Conservation (phyloP, 2,888 invertebrate species). For the Protonemura montana region DNA sequence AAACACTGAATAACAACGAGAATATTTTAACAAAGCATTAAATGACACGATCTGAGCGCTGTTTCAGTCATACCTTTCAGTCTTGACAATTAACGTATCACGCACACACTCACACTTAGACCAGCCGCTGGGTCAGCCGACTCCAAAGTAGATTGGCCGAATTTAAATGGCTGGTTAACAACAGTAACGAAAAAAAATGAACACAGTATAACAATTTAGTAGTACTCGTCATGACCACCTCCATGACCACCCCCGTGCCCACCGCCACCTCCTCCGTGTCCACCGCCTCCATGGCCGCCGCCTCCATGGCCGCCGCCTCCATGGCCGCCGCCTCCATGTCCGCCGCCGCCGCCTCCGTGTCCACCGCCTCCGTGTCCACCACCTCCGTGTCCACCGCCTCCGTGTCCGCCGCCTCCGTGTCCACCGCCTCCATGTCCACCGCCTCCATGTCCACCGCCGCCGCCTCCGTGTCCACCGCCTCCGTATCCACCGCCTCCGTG, state of each 20-base stretch:
- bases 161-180: neutral
- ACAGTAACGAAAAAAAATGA: too few relatives aligned
- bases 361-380: neutral
- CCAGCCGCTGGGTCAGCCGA: neutral
- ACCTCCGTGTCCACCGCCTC: slow-evolving; percentile 32
- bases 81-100: neutral
- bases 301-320: slow-evolving; percentile 58
- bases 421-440: slow-evolving; percentile 32
- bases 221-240: neutral
- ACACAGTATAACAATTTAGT: neutral
- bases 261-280: neutral
- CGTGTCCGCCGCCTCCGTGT: slow-evolving; percentile 31
- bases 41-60: too few relatives aligned
- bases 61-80: neutral
- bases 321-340: slow-evolving; percentile 55
- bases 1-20: neutral
- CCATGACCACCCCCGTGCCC: slow-evolving; percentile 31
- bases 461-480: neutral
- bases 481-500: neutral
- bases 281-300: neutral
- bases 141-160: neutral
- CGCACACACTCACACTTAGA: neutral
- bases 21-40: neutral
- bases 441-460: slow-evolving; percentile 19
- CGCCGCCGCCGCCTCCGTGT: neutral